Conservation (phyloP, 2,113 vertebrate genomes). For the Xiphophorus hellerii region DNA sequence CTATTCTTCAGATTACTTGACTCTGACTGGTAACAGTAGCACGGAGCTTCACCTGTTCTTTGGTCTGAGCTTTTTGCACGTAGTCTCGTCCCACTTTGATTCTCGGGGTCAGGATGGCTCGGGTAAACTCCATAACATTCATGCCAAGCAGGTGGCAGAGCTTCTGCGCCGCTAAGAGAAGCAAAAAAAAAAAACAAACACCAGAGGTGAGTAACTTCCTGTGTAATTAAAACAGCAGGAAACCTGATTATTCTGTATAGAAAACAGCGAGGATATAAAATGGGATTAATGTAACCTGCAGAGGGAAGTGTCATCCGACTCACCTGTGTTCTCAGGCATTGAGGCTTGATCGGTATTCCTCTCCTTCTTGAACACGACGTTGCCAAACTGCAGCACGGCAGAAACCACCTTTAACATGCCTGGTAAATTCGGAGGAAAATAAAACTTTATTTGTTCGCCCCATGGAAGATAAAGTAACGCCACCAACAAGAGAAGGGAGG, state of each 20-base stretch:
- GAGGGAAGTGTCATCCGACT: background rate
- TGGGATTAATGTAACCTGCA: no score
- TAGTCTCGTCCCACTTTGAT: slow-evolving; percentile 99
- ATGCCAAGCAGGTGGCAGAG: slow-evolving; percentile 96
- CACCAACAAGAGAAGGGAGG: background rate
- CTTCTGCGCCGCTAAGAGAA: slow-evolving; percentile 90
- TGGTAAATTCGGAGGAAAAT: slow-evolving; percentile 46
- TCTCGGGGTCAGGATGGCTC: slow-evolving; percentile 94
- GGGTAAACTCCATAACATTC: slow-evolving; percentile 98
- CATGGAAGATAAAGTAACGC: background rate
- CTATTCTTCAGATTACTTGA: background rate
- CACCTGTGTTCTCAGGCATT: slow-evolving; percentile 96
- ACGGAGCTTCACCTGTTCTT: slow-evolving; percentile 88
- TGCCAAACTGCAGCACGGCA: slow-evolving; percentile 93
- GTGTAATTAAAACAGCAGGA: background rate
- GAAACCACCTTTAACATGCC: slow-evolving; percentile 96
- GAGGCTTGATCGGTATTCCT: slow-evolving; percentile 94
- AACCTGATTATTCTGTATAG: background rate
- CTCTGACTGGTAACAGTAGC: background rate
- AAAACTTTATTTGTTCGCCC: slow-evolving; percentile 1
- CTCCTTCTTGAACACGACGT: slow-evolving; percentile 94
- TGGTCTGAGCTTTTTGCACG: slow-evolving; percentile 98
- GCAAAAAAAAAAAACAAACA: background rate
- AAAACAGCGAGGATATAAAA: background rate
- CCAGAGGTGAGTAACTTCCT: background rate